phyloP scores from a whole-genome alignment of 2,113 vertebrate species.

The Rhabdomys dilectus region DNA sequence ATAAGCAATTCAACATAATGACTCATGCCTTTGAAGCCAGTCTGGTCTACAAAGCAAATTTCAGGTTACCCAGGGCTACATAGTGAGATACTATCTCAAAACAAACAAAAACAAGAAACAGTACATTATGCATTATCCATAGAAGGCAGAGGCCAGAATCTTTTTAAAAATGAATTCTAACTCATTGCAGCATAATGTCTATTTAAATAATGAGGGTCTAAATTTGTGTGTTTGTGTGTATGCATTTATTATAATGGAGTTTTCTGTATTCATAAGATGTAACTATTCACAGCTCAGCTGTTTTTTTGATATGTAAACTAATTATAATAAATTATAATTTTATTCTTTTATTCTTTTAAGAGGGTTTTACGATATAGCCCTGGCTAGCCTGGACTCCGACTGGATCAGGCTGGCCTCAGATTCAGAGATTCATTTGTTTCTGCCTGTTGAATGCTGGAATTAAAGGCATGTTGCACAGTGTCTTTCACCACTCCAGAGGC shows the following conservation, averaged over 20 bases:
- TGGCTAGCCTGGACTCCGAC: background rate
- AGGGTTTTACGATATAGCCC: background rate
- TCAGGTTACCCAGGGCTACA: background rate
- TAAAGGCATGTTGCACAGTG: background rate
- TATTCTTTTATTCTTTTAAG: background rate
- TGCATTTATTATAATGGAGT: background rate
- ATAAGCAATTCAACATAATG: background rate
- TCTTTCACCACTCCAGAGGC: background rate
- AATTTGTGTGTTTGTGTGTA: background rate
- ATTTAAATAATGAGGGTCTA: constrained; percentile 31
- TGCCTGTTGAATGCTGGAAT: background rate
- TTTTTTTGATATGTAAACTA: constrained; percentile 35
- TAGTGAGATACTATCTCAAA: background rate
- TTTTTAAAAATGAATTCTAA: background rate
- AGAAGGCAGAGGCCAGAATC: background rate
- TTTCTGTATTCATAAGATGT: background rate
- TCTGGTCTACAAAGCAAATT: background rate
- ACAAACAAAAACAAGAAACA: background rate
- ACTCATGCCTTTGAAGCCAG: background rate
- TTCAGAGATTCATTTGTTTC: background rate
- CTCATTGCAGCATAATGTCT: background rate
- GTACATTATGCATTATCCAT: background rate
- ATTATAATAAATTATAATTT: background rate
- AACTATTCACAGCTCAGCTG: background rate
- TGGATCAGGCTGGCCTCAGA: background rate